Conservation (phyloP, 1,140 invertebrate species). For the Drosophila lini region DNA sequence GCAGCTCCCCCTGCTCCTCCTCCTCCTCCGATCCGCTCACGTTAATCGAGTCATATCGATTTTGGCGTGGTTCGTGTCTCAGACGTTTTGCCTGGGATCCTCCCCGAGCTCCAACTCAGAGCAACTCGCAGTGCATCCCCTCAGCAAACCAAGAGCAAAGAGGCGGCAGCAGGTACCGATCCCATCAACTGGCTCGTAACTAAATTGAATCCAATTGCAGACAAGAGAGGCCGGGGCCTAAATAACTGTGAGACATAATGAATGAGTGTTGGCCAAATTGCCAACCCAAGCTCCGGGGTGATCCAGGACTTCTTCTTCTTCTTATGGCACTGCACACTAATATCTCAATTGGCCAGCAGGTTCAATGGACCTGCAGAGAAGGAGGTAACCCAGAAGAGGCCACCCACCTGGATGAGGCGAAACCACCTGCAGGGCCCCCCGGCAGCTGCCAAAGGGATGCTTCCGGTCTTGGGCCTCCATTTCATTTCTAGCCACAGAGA, state of each 20-base stretch:
- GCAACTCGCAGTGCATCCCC: background rate
- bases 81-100: conserved; percentile 67
- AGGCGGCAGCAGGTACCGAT: conserved; percentile 18
- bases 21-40: conserved; percentile 45
- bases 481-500: too few species aligned
- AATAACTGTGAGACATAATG: conserved; percentile 75
- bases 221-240: background rate
- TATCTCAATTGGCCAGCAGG: conserved; percentile 71
- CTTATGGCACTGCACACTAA: conserved; percentile 40
- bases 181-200: conserved; percentile 63
- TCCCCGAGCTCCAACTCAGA: conserved; percentile 8
- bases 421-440: conserved; percentile 32
- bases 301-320: conserved; percentile 6
- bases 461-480: background rate
- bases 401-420: conserved; percentile 54
- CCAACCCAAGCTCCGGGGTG: conserved; percentile 66
- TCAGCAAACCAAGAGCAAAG: background rate
- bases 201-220: conserved; percentile 81
- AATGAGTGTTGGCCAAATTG: conserved; percentile 84
- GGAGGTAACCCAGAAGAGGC: conserved; percentile 1
- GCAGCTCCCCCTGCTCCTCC: background rate
- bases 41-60: conserved; percentile 83
- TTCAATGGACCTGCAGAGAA: conserved; percentile 51
- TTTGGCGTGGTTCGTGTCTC: conserved; percentile 78
- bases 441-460: background rate